Conservation (phyloP, 2,113 vertebrate species). For the Bombycilla garrulus region DNA sequence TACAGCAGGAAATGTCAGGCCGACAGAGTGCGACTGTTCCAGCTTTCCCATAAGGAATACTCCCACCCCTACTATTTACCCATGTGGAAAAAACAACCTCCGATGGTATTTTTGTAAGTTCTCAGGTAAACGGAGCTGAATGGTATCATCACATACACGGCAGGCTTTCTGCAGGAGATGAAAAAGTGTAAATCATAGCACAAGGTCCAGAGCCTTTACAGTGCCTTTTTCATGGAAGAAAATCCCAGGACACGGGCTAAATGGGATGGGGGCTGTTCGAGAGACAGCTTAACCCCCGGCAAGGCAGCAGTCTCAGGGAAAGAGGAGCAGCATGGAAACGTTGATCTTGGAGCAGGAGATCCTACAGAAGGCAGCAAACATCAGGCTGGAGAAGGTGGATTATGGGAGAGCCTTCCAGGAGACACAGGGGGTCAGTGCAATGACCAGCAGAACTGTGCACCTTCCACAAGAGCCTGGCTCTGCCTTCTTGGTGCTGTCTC, state of each 20-base stretch:
- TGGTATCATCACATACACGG: constrained; percentile 35
- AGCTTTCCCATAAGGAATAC: constrained; percentile 53
- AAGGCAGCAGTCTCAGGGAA: background rate
- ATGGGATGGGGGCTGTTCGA: background rate
- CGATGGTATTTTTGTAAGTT: constrained; percentile 26
- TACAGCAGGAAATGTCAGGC: constrained; percentile 58
- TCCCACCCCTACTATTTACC: constrained; percentile 52
- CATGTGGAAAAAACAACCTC: constrained; percentile 40
- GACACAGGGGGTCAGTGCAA: background rate
- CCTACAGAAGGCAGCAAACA: background rate
- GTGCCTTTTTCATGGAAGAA: constrained; percentile 32
- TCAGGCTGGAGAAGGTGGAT: background rate
- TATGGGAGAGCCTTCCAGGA: background rate
- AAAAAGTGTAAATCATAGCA: constrained; percentile 37
- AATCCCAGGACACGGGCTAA: background rate
- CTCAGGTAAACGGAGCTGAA: constrained; percentile 59
- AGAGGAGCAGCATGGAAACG: background rate
- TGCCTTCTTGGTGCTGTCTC: background rate
- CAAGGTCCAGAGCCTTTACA: constrained; percentile 18
- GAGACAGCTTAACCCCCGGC: background rate
- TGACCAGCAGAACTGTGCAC: background rate
- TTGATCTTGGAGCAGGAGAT: background rate
- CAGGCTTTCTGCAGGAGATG: constrained; percentile 42
- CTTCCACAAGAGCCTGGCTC: background rate
- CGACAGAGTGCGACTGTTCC: constrained; percentile 56